Conservation (phyloP, 2,888 invertebrate species). For the Clostera curtula region DNA sequence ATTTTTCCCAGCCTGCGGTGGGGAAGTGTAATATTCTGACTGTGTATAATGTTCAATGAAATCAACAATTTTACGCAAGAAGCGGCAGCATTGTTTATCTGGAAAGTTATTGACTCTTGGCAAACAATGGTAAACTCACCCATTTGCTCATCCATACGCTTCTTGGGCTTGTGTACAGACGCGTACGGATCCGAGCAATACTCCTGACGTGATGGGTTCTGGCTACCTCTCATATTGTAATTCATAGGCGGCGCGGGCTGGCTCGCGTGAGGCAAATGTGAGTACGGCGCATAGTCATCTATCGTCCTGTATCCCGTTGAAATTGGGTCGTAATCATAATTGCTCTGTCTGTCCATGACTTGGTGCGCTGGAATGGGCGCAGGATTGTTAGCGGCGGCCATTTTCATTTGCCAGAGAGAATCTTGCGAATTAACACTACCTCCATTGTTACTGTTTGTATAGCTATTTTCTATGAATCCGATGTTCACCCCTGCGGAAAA, state of each 20-base stretch:
- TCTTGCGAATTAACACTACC: slow-evolving; percentile 96
- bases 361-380: slow-evolving; percentile 69
- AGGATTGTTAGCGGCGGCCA: slow-evolving; percentile 84
- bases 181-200: slow-evolving; percentile 92
- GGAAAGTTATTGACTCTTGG: too few species aligned
- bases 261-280: slow-evolving; percentile 78
- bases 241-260: slow-evolving; percentile 75
- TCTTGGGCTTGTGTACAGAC: slow-evolving; percentile 92
- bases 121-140: slow-evolving; percentile 71
- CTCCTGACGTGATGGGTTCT: slow-evolving; percentile 90
- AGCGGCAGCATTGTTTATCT: too few species aligned
- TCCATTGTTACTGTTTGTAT: slow-evolving; percentile 95
- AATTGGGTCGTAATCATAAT: slow-evolving; percentile 83
- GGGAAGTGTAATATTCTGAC: too few species aligned
- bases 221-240: slow-evolving; percentile 80
- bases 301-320: slow-evolving; percentile 90
- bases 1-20: too few species aligned
- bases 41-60: too few species aligned
- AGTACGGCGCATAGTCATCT: slow-evolving; percentile 87
- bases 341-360: slow-evolving; percentile 79
- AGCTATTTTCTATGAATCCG: slow-evolving; percentile 93
- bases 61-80: too few species aligned
- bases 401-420: slow-evolving; percentile 95
- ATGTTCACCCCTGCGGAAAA: slow-evolving; percentile 81
- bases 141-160: slow-evolving; percentile 89